These are phyloP conservation scores for Cairina moschata DNA, from an alignment of 2,113 vertebrate genomes.

Conservation along the genomic window DNA sequence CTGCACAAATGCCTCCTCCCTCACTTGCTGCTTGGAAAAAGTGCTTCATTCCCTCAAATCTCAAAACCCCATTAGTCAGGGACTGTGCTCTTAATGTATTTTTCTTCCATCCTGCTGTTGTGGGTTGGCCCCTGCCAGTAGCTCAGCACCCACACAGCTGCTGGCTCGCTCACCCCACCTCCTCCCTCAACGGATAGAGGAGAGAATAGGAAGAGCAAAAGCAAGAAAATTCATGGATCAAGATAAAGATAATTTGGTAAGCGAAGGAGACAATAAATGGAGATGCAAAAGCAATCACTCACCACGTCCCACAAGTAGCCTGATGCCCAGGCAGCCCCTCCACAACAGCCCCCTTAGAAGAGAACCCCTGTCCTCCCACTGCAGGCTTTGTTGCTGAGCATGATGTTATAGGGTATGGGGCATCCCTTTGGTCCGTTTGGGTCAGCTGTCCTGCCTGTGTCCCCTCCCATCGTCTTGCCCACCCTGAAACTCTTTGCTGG, in stretches of 20 bases:
- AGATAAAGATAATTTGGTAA: background rate
- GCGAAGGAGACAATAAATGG: background rate
- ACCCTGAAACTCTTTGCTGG: background rate
- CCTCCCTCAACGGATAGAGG: background rate
- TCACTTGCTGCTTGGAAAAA: background rate
- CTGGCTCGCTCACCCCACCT: background rate
- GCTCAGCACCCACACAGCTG: background rate
- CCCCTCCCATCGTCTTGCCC: background rate
- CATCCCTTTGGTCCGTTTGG: background rate
- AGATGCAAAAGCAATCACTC: background rate
- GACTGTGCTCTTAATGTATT: background rate
- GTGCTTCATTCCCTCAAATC: background rate
- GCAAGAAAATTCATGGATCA: background rate
- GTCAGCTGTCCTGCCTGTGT: background rate
- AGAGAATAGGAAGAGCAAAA: background rate
- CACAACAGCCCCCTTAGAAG: background rate
- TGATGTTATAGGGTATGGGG: background rate
- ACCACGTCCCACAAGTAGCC: background rate
- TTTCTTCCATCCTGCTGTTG: background rate
- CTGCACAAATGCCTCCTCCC: background rate
- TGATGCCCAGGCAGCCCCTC: fast-evolving
- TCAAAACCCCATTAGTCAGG: background rate
- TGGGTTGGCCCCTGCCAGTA: background rate
- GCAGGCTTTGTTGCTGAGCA: background rate
- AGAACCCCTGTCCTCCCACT: fast-evolving